Conservation (phyloP, 1,140 invertebrate genomes). For the Sinonovacula constricta region DNA sequence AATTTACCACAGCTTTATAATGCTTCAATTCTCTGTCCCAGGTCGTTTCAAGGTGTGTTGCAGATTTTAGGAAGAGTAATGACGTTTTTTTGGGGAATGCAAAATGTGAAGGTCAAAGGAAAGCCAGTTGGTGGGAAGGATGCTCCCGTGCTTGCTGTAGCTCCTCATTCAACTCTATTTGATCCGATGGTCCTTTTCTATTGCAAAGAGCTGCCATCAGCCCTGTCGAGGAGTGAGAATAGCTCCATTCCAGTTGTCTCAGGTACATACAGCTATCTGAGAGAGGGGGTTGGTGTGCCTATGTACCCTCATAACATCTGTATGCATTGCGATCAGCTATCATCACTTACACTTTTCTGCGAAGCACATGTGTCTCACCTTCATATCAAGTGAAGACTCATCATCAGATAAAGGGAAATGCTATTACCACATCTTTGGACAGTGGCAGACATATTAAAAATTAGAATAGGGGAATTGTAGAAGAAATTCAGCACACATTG, state of each 20-base stretch:
- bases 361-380: too few relatives aligned
- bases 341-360: too few relatives aligned
- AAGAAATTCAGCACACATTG: too few relatives aligned
- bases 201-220: slow-evolving; percentile 86
- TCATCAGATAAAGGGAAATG: too few relatives aligned
- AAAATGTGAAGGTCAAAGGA: slow-evolving; percentile 67
- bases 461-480: too few relatives aligned
- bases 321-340: too few relatives aligned
- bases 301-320: too few relatives aligned
- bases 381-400: too few relatives aligned
- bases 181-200: slow-evolving; percentile 87
- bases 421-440: too few relatives aligned
- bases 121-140: slow-evolving; percentile 76
- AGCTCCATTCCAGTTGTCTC: slow-evolving; percentile 84
- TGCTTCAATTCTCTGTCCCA: slow-evolving; percentile 54
- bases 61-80: slow-evolving; percentile 56
- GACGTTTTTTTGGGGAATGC: slow-evolving; percentile 64
- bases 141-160: slow-evolving; percentile 90
- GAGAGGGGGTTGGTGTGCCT: not conserved
- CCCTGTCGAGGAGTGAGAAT: slow-evolving; percentile 89
- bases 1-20: too few relatives aligned
- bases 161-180: slow-evolving; percentile 94
- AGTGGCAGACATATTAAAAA: too few relatives aligned
- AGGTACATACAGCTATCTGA: slow-evolving; percentile 87
- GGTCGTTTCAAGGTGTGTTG: slow-evolving; percentile 55